Conservation (phyloP, 2,113 vertebrate genomes). For the Petroica traversi region DNA sequence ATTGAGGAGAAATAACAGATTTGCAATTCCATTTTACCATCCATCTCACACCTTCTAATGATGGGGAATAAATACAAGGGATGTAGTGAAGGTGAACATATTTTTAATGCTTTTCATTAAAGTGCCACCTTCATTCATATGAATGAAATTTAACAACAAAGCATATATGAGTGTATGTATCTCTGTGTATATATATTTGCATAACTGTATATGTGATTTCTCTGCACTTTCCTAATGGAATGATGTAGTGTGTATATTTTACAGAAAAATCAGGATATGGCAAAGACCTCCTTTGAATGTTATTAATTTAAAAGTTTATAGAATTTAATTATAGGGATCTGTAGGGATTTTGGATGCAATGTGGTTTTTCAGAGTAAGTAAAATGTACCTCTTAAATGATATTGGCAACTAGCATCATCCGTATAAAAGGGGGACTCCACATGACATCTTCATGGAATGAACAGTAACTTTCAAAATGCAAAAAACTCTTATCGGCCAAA, state of each 20-base stretch:
- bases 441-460: not conserved
- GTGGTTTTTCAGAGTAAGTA: slow-evolving; percentile 26
- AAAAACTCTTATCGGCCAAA: not conserved
- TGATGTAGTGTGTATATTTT: not conserved
- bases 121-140: not conserved
- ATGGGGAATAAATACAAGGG: not conserved
- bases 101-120: not conserved
- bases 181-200: not conserved
- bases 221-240: slow-evolving; percentile 22
- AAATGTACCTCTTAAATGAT: slow-evolving; percentile 12
- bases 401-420: not conserved
- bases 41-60: not conserved
- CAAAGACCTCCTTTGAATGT: not conserved
- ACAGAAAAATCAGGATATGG: slow-evolving; percentile 20
- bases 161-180: not conserved
- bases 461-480: not conserved
- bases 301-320: slow-evolving; percentile 57
- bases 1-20: not conserved
- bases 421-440: not conserved
- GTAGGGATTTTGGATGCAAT: slow-evolving; percentile 42
- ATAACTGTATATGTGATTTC: not conserved
- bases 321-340: slow-evolving; percentile 53
- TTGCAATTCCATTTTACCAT: not conserved
- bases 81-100: not conserved
- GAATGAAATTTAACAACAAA: not conserved